Percentiles rank a stretch among this genome's conserved stretches.
Evolutionary conservation across 2,113 vertebrate species (phyloP).

Genomic region (Acinonyx jubatus): DNA sequence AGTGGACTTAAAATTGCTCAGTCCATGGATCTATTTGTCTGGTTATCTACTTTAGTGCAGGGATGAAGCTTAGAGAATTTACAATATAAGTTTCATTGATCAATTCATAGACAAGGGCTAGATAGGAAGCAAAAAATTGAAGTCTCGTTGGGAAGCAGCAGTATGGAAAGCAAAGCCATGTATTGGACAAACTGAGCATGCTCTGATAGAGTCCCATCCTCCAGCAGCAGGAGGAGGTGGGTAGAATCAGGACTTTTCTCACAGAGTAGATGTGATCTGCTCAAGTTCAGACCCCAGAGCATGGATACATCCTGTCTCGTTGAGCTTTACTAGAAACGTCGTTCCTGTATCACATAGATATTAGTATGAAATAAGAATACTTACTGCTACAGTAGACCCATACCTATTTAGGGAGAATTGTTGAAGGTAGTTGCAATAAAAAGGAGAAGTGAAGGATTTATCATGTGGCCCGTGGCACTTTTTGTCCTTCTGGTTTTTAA

Average conservation of each 20-base stretch:
- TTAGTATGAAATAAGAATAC: not conserved
- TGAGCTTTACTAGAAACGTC: no score
- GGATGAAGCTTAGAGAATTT: not conserved
- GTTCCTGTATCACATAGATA: accelerated
- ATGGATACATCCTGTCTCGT: not conserved
- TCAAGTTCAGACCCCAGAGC: not conserved
- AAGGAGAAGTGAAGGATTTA: not conserved
- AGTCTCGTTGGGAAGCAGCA: not conserved
- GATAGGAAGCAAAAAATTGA: not conserved
- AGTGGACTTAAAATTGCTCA: not conserved
- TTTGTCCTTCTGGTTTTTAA: not conserved
- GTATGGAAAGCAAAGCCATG: not conserved
- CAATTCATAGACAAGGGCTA: not conserved
- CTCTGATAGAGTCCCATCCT: not conserved
- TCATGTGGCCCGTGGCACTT: not conserved
- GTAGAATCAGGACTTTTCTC: not conserved
- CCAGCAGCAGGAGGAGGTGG: not conserved
- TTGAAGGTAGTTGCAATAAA: not conserved
- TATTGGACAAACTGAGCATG: not conserved
- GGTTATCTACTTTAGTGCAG: not conserved
- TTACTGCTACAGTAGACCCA: not conserved
- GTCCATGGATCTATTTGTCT: not conserved
- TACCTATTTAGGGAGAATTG: not conserved
- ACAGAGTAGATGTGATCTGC: not conserved
- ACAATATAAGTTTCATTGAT: not conserved